Conservation (phyloP, 1,140 invertebrate genomes). For the Drosophila erecta region DNA sequence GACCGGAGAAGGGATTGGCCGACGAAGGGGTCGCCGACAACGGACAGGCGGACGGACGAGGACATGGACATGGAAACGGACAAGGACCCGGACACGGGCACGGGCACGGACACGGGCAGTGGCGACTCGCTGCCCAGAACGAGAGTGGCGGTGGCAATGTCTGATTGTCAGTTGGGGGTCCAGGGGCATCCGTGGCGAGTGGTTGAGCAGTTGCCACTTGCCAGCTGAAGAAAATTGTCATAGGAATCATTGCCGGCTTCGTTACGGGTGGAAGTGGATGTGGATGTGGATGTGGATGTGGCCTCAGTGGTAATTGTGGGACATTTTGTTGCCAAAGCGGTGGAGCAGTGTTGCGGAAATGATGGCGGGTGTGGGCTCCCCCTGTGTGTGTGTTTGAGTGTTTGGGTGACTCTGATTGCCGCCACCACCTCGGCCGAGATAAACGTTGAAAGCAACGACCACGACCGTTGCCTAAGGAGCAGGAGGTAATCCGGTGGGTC, state of each 20-base stretch:
- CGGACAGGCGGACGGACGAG: constrained; percentile 58
- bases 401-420: constrained; percentile 40
- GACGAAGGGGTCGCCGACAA: constrained; percentile 60
- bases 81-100: constrained; percentile 39
- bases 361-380: constrained; percentile 32
- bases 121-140: constrained; percentile 52
- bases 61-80: constrained; percentile 50
- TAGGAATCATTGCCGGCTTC: constrained; percentile 84
- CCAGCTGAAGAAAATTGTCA: constrained; percentile 84
- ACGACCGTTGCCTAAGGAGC: constrained; percentile 33
- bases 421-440: constrained; percentile 50
- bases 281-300: constrained; percentile 69
- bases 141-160: constrained; percentile 79
- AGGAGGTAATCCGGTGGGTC: constrained; percentile 42
- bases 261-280: constrained; percentile 76
- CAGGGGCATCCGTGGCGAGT: constrained; percentile 3
- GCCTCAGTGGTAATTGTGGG: constrained; percentile 84
- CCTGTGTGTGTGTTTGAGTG: constrained; percentile 1
- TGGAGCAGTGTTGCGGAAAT: constrained; percentile 62
- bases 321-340: constrained; percentile 83
- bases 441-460: constrained; percentile 62
- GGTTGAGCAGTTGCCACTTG: constrained; percentile 69
- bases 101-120: constrained; percentile 54
- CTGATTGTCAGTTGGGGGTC: constrained; percentile 73
- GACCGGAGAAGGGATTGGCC: constrained; percentile 47